phyloP scores from a whole-genome alignment of 53 echinoderm and acorn worm species.

The Astropecten irregularis region DNA sequence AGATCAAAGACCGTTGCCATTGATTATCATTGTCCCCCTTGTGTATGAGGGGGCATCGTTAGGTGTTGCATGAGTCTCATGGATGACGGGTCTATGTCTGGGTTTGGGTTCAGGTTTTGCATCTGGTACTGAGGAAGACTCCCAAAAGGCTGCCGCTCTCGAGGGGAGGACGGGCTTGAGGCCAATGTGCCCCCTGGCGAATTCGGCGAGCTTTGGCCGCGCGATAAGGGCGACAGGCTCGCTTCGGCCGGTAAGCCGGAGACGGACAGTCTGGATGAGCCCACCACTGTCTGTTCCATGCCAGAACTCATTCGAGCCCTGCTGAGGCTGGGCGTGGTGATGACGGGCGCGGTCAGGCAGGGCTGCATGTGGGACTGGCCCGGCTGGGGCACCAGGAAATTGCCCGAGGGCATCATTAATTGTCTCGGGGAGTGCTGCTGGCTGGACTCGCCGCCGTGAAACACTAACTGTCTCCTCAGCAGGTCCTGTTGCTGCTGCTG shows the following conservation, averaged over 20 bases:
- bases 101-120: slow-evolving; percentile 4
- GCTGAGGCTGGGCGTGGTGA: slow-evolving; percentile 21
- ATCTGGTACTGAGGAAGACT: slow-evolving; percentile 20
- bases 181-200: not conserved
- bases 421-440: not conserved
- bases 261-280: not conserved
- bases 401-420: not conserved
- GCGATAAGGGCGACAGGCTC: slow-evolving; percentile 4
- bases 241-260: not conserved
- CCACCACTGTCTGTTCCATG: not conserved
- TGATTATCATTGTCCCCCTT: slow-evolving; percentile 6
- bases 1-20: too few species aligned
- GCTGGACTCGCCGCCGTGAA: not conserved
- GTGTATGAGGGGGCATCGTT: slow-evolving; percentile 5
- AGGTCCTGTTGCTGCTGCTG: slow-evolving; percentile 13
- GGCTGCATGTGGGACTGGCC: not conserved
- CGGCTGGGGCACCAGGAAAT: not conserved
- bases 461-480: not conserved
- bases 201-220: not conserved
- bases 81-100: slow-evolving; percentile 3
- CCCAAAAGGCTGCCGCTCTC: slow-evolving; percentile 21
- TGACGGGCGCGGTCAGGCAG: slow-evolving; percentile 4
- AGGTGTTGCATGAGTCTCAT: slow-evolving; percentile 36
- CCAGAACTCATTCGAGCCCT: not conserved
- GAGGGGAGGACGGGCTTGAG: not conserved